Base-by-base conservation (phyloP, 2,797 vertebrate genomes). In the Kryptolebias ocellatus region DNA sequence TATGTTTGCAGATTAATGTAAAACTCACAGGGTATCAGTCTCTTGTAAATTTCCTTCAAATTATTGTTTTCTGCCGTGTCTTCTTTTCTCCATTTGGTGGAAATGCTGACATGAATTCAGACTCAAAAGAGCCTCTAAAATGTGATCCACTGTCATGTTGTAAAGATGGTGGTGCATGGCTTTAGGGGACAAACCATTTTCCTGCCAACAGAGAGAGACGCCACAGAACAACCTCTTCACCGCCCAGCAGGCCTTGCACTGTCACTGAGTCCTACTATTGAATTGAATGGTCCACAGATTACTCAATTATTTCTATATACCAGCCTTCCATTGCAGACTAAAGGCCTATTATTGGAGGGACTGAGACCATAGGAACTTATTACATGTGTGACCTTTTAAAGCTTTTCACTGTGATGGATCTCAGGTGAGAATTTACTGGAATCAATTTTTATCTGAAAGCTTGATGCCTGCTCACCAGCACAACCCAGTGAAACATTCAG, bases 371-470 rank as follows among this genome's bases (percentile, higher is more conserved):
- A 92, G 92, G 93, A 95, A 94, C 93, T 93, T 95, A 94, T 94
- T 94, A 94, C 92, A 94, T 81, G 88, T 94, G 93, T 94, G 94
- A 95, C 94, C 94, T 95, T 95, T 94, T 93, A 93, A 94, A 93
- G 93, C 92, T 90, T 94, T 94, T 93, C 86, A 89, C 90, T 76
- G 81, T 93, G 93, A 95, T 94, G 90, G 93, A 94, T 94, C 93
- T 94, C 93, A 94, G 94, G 93, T 94, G 91, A 94, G 92, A 94
- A 93, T 94, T 94, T 94, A 93, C 92, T 90, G 90, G 92, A 94
- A 95, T 94, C 92, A 92, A 93, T 94, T 94, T 93, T 94, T 94
- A 93, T 94, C 90, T 89, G 84, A 88, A 89, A 89, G 83, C 90
- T 83, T 68, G 83, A 89, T 83, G 89, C 90, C 90, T 91, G 87